Base-by-base conservation (phyloP, 2,797 vertebrate genomes). In the Uromys caudimaculatus region DNA sequence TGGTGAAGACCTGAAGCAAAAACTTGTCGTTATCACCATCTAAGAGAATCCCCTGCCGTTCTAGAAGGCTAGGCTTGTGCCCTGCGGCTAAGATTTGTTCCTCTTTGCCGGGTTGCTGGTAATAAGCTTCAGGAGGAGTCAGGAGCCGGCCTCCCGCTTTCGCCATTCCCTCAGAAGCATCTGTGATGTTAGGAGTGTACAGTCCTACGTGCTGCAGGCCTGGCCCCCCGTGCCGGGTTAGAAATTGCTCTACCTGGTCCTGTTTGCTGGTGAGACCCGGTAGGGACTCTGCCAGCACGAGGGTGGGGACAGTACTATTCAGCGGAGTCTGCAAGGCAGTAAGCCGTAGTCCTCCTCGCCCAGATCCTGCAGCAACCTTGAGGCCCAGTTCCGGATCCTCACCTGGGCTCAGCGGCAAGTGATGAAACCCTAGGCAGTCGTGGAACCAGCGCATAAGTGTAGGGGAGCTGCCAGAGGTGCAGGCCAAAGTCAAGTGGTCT, bases 1-100 rank as follows among this genome's bases (percentile, higher is more conserved):
- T 99, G 69, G 99, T 99, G 96, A 99, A 99, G 88, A 99, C 98
- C 98, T 99, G 99, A 95, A 99, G 99, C 71, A 99, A 98, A 96
- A 99, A 99, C 81, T 98, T 92, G 60, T 21, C 6, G 77, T 96
- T 91, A 7, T 97, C 77, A 5, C 96, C 71, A 97, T 99, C 99
- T 98, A 99, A 98, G 81, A 99, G 99, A 97, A 99, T 99, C 23
- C 99, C 99, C 7, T 99, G 98, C 93, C 90, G 97, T 11, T 99
- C 99, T 98, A 99, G 98, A 5, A 87, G 89, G 79, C 91, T 90
- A 9, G 99, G 99, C 84, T 98, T 98, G 35, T 99, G 98, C 96
- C 99, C 99, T 0, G 98, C 98, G 2, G 97, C 98, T 88, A 84
- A 94, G 4, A 99, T 99, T 98, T 99, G 99, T 85, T 98, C 97